Base-by-base conservation (phyloP, 2,888 invertebrate species). In the Orthosia gracilis region DNA sequence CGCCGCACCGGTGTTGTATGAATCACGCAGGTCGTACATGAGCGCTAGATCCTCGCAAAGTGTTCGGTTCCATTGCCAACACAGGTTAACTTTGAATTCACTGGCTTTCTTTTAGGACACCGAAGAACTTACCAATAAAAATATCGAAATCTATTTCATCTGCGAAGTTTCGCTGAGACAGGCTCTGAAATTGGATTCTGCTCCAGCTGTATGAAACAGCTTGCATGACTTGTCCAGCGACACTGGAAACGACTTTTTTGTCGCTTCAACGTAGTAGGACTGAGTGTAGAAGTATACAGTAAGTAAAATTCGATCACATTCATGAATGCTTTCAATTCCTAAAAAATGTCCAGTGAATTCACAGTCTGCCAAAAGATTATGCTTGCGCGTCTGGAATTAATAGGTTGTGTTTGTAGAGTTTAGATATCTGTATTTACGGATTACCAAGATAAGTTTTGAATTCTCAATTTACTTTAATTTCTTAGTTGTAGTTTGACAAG, bases 391-490 rank as follows among this genome's bases (percentile, higher is more conserved):
- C n/a, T 23, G 40, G n/a, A 17, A 72, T 71, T 13, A 50, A 23
- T 40, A 4, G 18, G 18, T 31, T 31, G 40, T 7, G 18, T 31
- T 31, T 49, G 11, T 21, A n/a, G 21, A 26, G n/a, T n/a, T 57
- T 21, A 47, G 74, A 18, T 21, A 31, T 31, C 26, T 18, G 47
- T 57, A 15, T 71, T 40, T 71, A 47, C 15, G 17, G 17, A 72
- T 72, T 72, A 57, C 57, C 47, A 49, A 57, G n/a, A 40, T 31
- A 49, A 55, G 0, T 18, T 52, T 17, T 0, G 50, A 52, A 23
- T 52, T n/a, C 23, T 4, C n/a, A 3, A 0, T 45, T 61, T 40
- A 61, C 21, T 7, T 7, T 40, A n/a, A 31, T 58, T 58, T 17
- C 40, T 40, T 40, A 40, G 40, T 40, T 9, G 40, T 9, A 40